Base-by-base conservation (phyloP, 2,888 invertebrate species). In the Melolontha melolontha region DNA sequence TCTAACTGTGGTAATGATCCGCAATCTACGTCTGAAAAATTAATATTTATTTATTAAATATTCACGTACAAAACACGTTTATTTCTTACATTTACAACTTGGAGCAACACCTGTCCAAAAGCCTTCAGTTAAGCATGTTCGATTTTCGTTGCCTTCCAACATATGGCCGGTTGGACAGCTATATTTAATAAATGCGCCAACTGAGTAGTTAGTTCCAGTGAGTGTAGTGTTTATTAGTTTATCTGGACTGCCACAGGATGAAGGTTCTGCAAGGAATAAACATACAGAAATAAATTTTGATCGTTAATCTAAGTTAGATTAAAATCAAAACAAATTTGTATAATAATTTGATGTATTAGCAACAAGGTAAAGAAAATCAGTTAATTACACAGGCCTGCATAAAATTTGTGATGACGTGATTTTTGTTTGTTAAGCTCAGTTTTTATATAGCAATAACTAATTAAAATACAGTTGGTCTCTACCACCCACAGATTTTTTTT, bases 231-330 rank as follows among this genome's bases (percentile, higher is more conserved):
- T 95, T 73, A 92, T 86, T 51, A 89, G 85, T 75, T 93, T 92
- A 77, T 96, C 95, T 0, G 96, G 96, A 78, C 94, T 95, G 11
- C 96, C 96, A 78, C 96, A 96, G 0, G 91, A 88, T 2, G 92
- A 88, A 0, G 95, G 95, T 72, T 90, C 95, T 95, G 82, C 12
- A 81, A 80, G 73, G 68, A 73, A 57, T 57, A 22, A 22, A 4
- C 22, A 22, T 22, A 2, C 2, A 22, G 55, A 52, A 54, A 52
- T 51, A 16, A 64, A 68, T 22, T 22, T 22, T 22, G 22, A n/a
- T n/a, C n/a, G n/a, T n/a, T n/a, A n/a, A n/a, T n/a, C n/a, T n/a
- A n/a, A n/a, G n/a, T n/a, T n/a, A n/a, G n/a, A n/a, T n/a, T n/a
- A n/a, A n/a, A n/a, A n/a, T n/a, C n/a, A n/a, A n/a, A n/a, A n/a